phyloP scores from a whole-genome alignment of 2,113 vertebrate genomes.

The Neomonachus schauinslandi region DNA sequence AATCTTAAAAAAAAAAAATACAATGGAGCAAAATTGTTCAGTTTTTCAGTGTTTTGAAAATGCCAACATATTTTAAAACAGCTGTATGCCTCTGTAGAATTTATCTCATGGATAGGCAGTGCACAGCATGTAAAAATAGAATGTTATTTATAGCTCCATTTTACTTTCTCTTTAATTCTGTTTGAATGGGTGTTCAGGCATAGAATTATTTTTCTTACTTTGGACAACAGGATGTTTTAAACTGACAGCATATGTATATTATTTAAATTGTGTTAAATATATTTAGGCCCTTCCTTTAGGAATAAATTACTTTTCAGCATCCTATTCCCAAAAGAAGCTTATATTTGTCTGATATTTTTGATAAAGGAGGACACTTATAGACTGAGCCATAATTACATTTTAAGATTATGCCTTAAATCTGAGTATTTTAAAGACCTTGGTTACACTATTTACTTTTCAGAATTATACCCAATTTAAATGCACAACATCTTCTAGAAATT shows the following conservation, averaged over 20 bases:
- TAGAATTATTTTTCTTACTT: not conserved
- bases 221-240: slow-evolving; percentile 17
- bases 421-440: slow-evolving; percentile 12
- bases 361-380: not conserved
- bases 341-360: not conserved
- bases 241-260: not conserved
- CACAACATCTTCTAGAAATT: slow-evolving; percentile 34
- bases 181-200: not conserved
- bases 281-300: not conserved
- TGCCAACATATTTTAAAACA: not conserved
- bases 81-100: not conserved
- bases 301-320: not conserved
- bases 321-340: not conserved
- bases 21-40: not conserved
- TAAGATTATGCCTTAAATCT: not conserved
- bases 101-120: not conserved
- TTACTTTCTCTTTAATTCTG: not conserved
- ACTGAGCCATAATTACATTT: not conserved
- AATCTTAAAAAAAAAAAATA: not conserved
- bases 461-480: slow-evolving; percentile 42
- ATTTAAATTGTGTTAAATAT: slow-evolving; percentile 20
- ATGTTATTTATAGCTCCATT: not conserved
- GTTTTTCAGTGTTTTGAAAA: not conserved
- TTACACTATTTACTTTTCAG: not conserved
- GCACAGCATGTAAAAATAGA: not conserved